Base-by-base conservation (phyloP, 2,888 invertebrate genomes). In the Platycnemis pennipes region DNA sequence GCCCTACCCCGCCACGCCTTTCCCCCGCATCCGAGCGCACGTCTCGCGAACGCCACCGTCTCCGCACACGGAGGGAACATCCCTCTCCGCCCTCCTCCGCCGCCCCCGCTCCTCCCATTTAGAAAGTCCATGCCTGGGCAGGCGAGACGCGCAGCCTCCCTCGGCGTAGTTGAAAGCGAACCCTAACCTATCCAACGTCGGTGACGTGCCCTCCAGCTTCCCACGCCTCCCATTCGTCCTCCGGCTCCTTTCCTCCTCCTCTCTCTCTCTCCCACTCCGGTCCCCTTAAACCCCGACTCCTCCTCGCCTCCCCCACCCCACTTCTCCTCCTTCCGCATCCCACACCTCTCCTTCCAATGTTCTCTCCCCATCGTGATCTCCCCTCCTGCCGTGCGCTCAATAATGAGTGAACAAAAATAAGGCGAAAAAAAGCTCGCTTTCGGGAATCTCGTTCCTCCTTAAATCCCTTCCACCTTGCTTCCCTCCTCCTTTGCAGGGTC, bases 101-200 rank as follows among this genome's bases (percentile, higher is more conserved):
- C 42, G 13, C 37, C 37, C 5, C 5, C 85, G 5, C 26, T 63
- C 63, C 26, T n/a, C 44, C 44, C 42, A 42, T 44, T 42, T 44
- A 42, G 86, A 56, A 56, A 42, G 89, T 89, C 89, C 89, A 89
- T 37, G 89, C 22, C 89, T 53, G 53, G 22, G 53, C 53, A 31
- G 89, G 53, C 53, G 89, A 53, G 37, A 53, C 89, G 53, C 89
- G 89, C 89, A 89, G 53, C 89, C 45, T 89, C 89, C 89, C 89
- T 22, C 89, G 31, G 56, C 89, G 89, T 89, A 89, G 89, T 89
- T 91, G 91, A 91, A 91, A 91, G 91, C 63, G 91, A 91, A 91
- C 91, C 91, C 91, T 91, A 91, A 91, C 91, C 91, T 91, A 91
- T 91, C 91, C 91, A 63, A 91, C 91, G 91, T 91, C 63, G 63